Evolutionary conservation across 2,113 vertebrate species (phyloP).

Genomic region (Thermophis baileyi): DNA sequence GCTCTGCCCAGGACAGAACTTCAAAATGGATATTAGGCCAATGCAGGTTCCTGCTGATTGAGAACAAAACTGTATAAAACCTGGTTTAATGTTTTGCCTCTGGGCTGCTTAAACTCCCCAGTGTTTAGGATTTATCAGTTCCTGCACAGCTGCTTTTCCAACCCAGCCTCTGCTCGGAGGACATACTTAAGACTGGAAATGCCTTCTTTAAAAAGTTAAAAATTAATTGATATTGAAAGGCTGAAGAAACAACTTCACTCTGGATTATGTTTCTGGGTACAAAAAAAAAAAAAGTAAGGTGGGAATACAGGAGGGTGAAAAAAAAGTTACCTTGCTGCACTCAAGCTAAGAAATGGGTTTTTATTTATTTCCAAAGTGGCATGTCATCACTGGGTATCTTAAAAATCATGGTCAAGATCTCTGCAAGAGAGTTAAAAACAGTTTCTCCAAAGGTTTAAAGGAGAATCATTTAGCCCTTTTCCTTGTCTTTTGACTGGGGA

Average conservation of each 20-base stretch:
- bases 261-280: conserved; percentile 45
- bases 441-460: background rate
- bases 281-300: background rate
- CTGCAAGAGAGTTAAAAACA: background rate
- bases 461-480: background rate
- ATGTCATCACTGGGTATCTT: background rate
- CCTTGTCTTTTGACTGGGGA: background rate
- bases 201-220: conserved; percentile 55
- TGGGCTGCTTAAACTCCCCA: conserved; percentile 35
- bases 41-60: fast-evolving
- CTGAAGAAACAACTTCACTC: conserved; percentile 46
- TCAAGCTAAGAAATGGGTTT: background rate
- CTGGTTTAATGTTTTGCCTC: background rate
- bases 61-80: background rate
- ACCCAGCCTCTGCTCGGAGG: conserved; percentile 47
- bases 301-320: background rate
- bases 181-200: conserved; percentile 15
- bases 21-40: background rate
- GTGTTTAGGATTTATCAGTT: conserved; percentile 60
- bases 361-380: background rate
- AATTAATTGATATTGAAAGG: conserved; percentile 68
- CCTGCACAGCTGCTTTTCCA: conserved; percentile 49
- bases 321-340: background rate
- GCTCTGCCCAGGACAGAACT: fast-evolving
- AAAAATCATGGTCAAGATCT: background rate